phyloP scores from a whole-genome alignment of 2,113 vertebrate species.

The Grantiella picta region DNA sequence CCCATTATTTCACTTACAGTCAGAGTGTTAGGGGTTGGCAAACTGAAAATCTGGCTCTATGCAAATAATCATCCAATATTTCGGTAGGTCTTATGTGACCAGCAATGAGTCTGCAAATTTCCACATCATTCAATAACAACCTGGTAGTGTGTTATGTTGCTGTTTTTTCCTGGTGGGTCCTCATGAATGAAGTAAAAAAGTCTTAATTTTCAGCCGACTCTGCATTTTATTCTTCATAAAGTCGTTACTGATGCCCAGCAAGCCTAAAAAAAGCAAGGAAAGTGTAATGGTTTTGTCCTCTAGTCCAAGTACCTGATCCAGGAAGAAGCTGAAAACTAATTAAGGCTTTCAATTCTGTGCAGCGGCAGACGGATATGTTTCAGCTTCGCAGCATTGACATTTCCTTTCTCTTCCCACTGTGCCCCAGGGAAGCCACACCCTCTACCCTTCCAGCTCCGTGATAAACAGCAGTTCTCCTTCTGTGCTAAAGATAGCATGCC shows the following conservation, averaged over 20 bases:
- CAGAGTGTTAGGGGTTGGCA: not conserved
- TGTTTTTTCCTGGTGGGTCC: not conserved
- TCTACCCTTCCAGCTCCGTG: not conserved
- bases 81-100: not conserved
- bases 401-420: not conserved
- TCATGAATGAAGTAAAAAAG: not conserved
- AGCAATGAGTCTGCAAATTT: not conserved
- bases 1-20: not conserved
- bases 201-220: accelerated
- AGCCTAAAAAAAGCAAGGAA: not conserved
- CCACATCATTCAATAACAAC: not conserved
- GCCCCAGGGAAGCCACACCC: not conserved
- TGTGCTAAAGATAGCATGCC: accelerated
- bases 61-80: not conserved
- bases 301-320: not conserved
- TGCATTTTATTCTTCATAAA: not conserved
- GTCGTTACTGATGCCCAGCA: not conserved
- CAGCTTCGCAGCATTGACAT: not conserved
- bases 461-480: not conserved
- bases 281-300: not conserved
- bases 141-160: not conserved
- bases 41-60: not conserved
- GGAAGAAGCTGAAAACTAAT: not conserved
- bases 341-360: accelerated
- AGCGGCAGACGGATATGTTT: not conserved